Evolutionary conservation across 2,797 vertebrate genomes (phyloP).

Genomic region (Amblyraja radiata): DNA sequence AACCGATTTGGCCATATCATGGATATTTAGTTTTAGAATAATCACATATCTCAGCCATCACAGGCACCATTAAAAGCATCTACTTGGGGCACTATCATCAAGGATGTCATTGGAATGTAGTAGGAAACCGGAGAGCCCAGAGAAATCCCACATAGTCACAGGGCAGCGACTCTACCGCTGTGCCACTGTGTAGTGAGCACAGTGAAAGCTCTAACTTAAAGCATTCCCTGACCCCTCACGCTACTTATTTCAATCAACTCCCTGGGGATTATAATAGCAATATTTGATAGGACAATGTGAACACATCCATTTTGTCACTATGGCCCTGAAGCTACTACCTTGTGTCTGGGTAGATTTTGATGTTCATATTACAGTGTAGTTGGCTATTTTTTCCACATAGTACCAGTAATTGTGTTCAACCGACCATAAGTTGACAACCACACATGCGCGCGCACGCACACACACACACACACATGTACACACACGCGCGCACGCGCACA

Average conservation of each 20-base stretch:
- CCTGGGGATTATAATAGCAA: neutral
- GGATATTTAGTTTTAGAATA: too few species aligned
- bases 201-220: neutral
- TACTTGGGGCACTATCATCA: too few species aligned
- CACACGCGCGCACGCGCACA: neutral
- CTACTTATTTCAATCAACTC: neutral
- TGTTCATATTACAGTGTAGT: neutral
- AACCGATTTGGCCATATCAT: too few species aligned
- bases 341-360: neutral
- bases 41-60: too few species aligned
- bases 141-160: too few species aligned
- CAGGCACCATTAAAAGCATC: too few species aligned
- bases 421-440: too few species aligned
- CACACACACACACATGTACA: neutral
- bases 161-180: too few species aligned
- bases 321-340: neutral
- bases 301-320: neutral
- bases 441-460: neutral
- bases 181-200: neutral
- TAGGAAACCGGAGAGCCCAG: too few species aligned
- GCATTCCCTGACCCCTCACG: neutral
- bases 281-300: too few species aligned
- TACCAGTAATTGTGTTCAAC: neutral
- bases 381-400: neutral
- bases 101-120: too few species aligned